Conservation (phyloP, 2,888 invertebrate genomes). For the Melolontha melolontha region DNA sequence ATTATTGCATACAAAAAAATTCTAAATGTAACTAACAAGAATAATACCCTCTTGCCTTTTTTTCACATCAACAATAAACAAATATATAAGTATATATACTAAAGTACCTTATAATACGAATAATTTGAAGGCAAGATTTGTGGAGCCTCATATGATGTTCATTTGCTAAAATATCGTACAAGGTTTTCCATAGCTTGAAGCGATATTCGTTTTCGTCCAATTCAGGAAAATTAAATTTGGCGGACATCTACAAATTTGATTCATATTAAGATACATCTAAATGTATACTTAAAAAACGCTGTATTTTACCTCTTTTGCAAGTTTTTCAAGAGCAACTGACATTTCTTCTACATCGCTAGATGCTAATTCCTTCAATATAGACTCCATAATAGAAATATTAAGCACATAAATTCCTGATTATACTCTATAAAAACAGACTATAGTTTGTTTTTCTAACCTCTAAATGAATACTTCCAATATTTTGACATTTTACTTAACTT, state of each 20-base stretch:
- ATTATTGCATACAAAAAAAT: slow-evolving; percentile 7
- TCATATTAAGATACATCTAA: neutral
- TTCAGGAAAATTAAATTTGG: slow-evolving; percentile 73
- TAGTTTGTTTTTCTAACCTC: too few species aligned
- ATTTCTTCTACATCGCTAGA: slow-evolving; percentile 51
- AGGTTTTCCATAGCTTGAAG: slow-evolving; percentile 71
- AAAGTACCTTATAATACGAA: slow-evolving; percentile 75
- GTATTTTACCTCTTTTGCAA: slow-evolving; percentile 64
- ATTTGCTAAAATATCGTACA: slow-evolving; percentile 72
- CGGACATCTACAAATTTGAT: slow-evolving; percentile 67
- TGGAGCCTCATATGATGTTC: slow-evolving; percentile 66
- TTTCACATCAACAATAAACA: too few species aligned
- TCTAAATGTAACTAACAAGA: slow-evolving; percentile 39
- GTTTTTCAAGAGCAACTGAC: slow-evolving; percentile 58
- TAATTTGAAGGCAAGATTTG: slow-evolving; percentile 70
- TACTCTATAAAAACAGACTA: too few species aligned
- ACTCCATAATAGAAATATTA: slow-evolving; percentile 43
- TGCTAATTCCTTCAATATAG: slow-evolving; percentile 43
- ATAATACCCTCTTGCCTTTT: too few species aligned
- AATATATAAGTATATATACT: too few species aligned
- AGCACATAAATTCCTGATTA: neutral
- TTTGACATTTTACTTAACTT: too few species aligned
- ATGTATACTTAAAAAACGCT: neutral
- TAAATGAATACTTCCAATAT: too few species aligned
- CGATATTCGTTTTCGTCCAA: slow-evolving; percentile 69